Conservation (phyloP, 37 sponge, comb jelly and placozoan genomes). For the Hexactinellida sp. region DNA sequence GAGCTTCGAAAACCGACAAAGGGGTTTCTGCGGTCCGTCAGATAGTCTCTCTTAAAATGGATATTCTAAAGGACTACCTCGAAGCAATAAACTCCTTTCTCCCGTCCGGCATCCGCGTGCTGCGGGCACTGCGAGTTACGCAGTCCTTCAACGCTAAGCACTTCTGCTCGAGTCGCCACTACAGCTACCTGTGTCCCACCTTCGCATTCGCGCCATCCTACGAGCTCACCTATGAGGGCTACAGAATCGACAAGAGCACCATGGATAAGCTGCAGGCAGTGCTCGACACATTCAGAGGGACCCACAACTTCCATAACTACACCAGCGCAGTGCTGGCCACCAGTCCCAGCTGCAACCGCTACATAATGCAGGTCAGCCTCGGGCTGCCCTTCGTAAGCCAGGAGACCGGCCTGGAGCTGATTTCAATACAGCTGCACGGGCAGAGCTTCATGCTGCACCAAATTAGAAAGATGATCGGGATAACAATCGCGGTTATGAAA, state of each 20-base stretch:
- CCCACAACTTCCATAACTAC: conserved; percentile 95
- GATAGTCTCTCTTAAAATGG: conserved; percentile 87
- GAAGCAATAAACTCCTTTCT: conserved; percentile 38
- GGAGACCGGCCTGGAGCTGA: conserved; percentile 43
- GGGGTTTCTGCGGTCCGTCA: conserved; percentile 91
- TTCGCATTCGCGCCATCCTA: conserved; percentile 75
- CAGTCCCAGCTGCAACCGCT: conserved; percentile 60
- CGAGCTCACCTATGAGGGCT: conserved; percentile 16
- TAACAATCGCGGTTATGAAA: conserved; percentile 63
- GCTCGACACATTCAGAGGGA: conserved; percentile 46
- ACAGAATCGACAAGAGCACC: conserved; percentile 8
- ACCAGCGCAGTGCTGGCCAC: conserved; percentile 25
- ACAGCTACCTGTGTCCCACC: conserved; percentile 81
- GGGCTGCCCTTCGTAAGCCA: background rate
- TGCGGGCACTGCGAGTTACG: conserved; percentile 20
- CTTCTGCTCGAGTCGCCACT: conserved; percentile 46
- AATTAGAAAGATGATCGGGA: conserved; percentile 95
- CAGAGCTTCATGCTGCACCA: conserved; percentile 98
- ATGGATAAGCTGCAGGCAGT: conserved; percentile 28
- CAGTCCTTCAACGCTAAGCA: conserved; percentile 41
- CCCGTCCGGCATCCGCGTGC: conserved; percentile 47
- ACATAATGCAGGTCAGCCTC: conserved; percentile 36
- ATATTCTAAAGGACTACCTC: background rate
- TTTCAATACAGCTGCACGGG: conserved; percentile 60
- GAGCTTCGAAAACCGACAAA: conserved; percentile 83